A percentile compares a stretch with the other conserved stretches of the same genome.
phyloP scores from a whole-genome alignment of 2,113 vertebrate species.

The Rhombomys opimus region DNA sequence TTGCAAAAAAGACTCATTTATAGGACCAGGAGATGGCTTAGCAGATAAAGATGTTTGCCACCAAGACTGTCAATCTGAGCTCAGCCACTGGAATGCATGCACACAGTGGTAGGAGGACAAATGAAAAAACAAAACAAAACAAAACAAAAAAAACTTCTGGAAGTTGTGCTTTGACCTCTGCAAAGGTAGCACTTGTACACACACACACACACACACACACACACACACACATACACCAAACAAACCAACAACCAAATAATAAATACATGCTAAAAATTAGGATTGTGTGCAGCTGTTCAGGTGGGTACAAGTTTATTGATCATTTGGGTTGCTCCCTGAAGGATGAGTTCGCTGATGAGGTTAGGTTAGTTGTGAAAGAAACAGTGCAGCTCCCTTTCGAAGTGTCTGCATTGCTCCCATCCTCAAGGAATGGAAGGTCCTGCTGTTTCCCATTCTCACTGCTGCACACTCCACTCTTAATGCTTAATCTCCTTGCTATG shows the following conservation, averaged over 20 bases:
- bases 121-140: too few species aligned
- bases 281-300: background rate
- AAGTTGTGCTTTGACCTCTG: background rate
- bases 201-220: background rate
- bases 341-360: background rate
- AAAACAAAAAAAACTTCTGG: background rate
- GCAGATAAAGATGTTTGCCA: background rate
- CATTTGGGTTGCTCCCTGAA: background rate
- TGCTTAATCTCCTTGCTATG: background rate
- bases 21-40: too few species aligned
- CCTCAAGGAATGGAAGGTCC: background rate
- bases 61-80: background rate
- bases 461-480: background rate
- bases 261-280: background rate
- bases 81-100: background rate
- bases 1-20: background rate
- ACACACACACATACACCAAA: background rate
- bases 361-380: background rate
- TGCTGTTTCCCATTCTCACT: background rate
- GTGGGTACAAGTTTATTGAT: background rate
- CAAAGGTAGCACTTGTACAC: background rate
- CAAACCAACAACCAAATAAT: background rate
- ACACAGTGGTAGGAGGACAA: too few species aligned
- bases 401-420: background rate
- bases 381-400: background rate